Base-by-base conservation (phyloP, 2,797 vertebrate species). In the Aulostomus chinensis region DNA sequence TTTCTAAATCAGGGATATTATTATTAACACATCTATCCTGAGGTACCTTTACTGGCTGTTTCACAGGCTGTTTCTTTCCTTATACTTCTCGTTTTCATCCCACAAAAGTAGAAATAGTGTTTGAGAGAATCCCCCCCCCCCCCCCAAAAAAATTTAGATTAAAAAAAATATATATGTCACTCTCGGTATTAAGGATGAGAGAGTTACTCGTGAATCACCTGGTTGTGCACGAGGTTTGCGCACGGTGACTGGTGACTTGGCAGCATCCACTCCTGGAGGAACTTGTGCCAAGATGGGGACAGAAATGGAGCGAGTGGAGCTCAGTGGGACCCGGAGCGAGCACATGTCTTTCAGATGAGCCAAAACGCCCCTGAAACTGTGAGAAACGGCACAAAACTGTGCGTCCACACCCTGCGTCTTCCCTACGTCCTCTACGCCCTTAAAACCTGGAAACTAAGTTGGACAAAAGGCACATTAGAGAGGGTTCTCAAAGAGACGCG, bases 311-410 rank as follows among this genome's bases (percentile, higher is more conserved):
- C 65, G 84, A 87, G 82, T 84, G 76, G 81, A 78, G 75, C 89
- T 74, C 89, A 88, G 89, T 85, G 83, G 89, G 88, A 81, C 75
- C 69, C 59, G 22, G 73, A 73, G 81, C 61, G 64, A 90, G 87
- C 90, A 90, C 88, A 89, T 91, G 89, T 89, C 87, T 87, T 87
- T 83, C 61, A 70, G 71, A 82, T 51, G 81, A 90, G 89, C 87
- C 89, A 91, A 88, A 83, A 77, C 22, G 59, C 72, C 56, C 69
- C 48, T 75, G 68, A 76, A 83, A 78, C 67, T 73, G 74, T 73
- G 71, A 70, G 68, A 76, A 80, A 75, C 71, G 65, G 58, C 69
- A 79, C 35, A 58, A 67, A 81, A 68, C 33, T 33, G 69, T 20
- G 7, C 58, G 22, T n/a, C n/a, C n/a, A 22, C 52, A 16, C 24